A percentile compares a stretch with the other conserved stretches of the same genome.
Conservation (phyloP, 1,140 invertebrate genomes). For the Reticulitermes speratus region DNA sequence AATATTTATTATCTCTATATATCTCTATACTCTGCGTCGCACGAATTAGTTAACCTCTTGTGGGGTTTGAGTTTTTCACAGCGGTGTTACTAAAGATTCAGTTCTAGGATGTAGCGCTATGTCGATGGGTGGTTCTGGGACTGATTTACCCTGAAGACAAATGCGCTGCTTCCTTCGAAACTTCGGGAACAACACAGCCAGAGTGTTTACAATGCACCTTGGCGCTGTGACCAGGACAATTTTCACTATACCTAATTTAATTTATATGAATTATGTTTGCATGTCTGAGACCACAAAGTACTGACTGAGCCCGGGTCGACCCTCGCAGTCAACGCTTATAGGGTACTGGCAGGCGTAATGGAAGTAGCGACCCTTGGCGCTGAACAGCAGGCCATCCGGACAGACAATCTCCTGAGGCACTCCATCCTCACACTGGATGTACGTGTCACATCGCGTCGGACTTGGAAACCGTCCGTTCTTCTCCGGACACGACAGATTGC, state of each 20-base stretch:
- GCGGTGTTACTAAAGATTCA: too few relatives aligned
- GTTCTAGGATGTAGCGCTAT: too few relatives aligned
- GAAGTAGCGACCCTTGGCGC: constrained; percentile 65
- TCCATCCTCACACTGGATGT: constrained; percentile 69
- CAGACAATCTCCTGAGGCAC: constrained; percentile 73
- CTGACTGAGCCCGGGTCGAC: constrained; percentile 69
- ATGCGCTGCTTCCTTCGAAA: too few relatives aligned
- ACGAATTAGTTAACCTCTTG: too few relatives aligned
- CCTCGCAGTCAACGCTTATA: constrained; percentile 73
- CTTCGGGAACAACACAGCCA: too few relatives aligned
- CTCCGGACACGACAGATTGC: constrained; percentile 68
- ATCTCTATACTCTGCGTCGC: too few relatives aligned
- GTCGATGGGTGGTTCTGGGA: too few relatives aligned
- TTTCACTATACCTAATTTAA: background rate
- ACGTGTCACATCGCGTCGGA: constrained; percentile 71
- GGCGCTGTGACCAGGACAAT: too few relatives aligned
- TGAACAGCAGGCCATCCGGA: constrained; percentile 81
- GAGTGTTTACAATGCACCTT: too few relatives aligned
- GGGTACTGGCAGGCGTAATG: constrained; percentile 82
- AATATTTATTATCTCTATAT: too few relatives aligned
- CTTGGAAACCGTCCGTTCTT: constrained; percentile 69
- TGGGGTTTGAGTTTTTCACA: too few relatives aligned
- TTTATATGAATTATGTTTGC: background rate
- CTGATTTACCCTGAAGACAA: too few relatives aligned
- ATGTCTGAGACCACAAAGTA: constrained; percentile 36